Conservation (phyloP, 2,888 invertebrate genomes). For the Coremacera marginata region DNA sequence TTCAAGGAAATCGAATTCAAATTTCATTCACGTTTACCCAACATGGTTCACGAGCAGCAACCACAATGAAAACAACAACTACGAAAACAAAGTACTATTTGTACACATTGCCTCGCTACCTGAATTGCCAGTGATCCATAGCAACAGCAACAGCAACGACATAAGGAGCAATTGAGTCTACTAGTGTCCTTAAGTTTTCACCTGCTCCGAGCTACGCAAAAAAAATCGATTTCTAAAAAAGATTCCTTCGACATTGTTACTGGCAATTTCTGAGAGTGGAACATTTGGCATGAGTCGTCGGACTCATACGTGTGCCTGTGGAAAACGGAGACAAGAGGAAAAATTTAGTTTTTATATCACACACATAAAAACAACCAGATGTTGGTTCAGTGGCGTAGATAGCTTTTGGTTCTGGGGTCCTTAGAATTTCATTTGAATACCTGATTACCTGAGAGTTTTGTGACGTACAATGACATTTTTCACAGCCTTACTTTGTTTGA, state of each 20-base stretch:
- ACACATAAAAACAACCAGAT: not conserved
- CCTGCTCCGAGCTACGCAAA: not conserved
- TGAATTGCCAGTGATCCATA: not conserved
- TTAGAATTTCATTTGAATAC: no score
- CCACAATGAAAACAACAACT: not conserved
- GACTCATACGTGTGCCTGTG: not conserved
- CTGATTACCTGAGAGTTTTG: no score
- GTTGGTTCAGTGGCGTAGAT: no score
- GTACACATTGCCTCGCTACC: not conserved
- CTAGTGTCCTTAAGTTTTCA: not conserved
- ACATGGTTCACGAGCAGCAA: not conserved
- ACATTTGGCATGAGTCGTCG: not conserved
- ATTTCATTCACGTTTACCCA: not conserved
- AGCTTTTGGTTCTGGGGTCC: no score
- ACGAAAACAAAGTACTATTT: not conserved
- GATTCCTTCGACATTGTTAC: not conserved
- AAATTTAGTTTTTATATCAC: not conserved
- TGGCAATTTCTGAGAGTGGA: not conserved
- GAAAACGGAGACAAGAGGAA: not conserved
- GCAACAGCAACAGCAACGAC: not conserved
- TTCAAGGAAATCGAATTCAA: not conserved
- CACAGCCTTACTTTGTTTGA: no score
- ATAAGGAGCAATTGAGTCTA: not conserved
- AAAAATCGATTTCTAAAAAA: no score
- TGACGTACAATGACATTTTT: no score